Evolutionary conservation across 2,797 vertebrate genomes (phyloP), one percentile per base, ranked within the genome.

Genomic region (Arremon brunneinucha): DNA sequence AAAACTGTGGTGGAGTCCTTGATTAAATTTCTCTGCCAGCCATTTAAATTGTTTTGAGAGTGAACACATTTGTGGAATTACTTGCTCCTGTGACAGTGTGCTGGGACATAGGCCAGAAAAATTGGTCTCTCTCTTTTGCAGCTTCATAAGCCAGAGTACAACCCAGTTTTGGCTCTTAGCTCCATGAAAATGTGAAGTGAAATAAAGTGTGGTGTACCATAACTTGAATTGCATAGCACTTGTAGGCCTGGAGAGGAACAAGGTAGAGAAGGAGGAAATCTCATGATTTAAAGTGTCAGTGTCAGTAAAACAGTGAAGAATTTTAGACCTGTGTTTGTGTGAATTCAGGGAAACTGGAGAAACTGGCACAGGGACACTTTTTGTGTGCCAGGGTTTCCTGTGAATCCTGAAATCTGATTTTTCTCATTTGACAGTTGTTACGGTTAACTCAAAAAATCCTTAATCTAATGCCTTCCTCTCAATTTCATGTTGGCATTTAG

Each of bases 61-160:
- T 88, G 87, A 93, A 74, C 69, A 70, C 84, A 56, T 95, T 96
- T 89, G 79, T 92, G 79, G 79, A 87, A 83, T 92, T 89, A 56
- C 67, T 91, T 95, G 87, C 52, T 87, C 52, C 79, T 92, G 44
- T 92, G 89, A 76, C 70, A 72, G 79, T 63, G 76, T 83, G 62
- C 77, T 93, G 89, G 79, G 82, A 91, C 69, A 52, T 14, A n/a
- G 2, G 70, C 89, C 87, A 83, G 46, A 83, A 90, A 69, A 84
- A 30, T 0, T 28, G 32, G 26, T 59, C 15, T 67, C 2, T 52
- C 17, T 64, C 55, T 56, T 77, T 71, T 60, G 4, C 6, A 57
- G 81, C 68, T 85, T 89, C 11, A 2, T 77, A 68, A 85, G 43
- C 37, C 71, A 85, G 34, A 75, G 41, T 76, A 55, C 44, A 90